Evolutionary conservation across 2,888 invertebrate genomes (phyloP), one percentile per base, ranked within the genome.

Genomic region (Drepanosiphum platanoidis): DNA sequence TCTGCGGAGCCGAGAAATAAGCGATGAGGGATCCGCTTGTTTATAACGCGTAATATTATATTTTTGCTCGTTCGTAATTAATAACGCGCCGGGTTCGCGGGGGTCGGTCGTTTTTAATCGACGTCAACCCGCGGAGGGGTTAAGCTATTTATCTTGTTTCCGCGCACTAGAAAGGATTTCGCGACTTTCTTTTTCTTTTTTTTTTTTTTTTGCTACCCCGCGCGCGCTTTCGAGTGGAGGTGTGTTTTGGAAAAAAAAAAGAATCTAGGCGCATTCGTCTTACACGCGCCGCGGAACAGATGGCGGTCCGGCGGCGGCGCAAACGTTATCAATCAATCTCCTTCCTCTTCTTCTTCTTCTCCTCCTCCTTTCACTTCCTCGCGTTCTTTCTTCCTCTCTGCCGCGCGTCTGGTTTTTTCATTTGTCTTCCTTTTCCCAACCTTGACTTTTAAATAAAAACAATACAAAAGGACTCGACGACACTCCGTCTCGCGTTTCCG

Each of bases 281-380:
- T 74, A n/a, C n/a, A n/a, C n/a, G n/a, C n/a, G n/a, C n/a, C n/a
- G n/a, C 18, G 70, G 52, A 77, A 77, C 84, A 77, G 77, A 83
- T 77, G 83, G 75, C 66, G 83, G 46, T 66, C 22, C 61, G 39
- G 18, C 15, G 68, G 18, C 34, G 36, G 27, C 70, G 80, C 52
- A 58, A 77, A 70, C 68, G 77, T 77, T 77, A 84, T 84, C 84
- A 36, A 84, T 84, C 84, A 84, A 84, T 84, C 84, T 77, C 68
- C 27, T 75, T 22, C 46, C 32, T 42, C n/a, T 46, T 34, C n/a
- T 74, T 75, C 61, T 36, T 64, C 30, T 68, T 9, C 3, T 66
- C 4, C 30, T n/a, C n/a, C n/a, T n/a, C n/a, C n/a, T n/a, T n/a
- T n/a, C n/a, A n/a, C 4, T 0, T 42, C 27, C 72, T 18, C 71